Evolutionary conservation across 2,888 invertebrate genomes (phyloP).

Genomic region (Meiosimyza decipiens): DNA sequence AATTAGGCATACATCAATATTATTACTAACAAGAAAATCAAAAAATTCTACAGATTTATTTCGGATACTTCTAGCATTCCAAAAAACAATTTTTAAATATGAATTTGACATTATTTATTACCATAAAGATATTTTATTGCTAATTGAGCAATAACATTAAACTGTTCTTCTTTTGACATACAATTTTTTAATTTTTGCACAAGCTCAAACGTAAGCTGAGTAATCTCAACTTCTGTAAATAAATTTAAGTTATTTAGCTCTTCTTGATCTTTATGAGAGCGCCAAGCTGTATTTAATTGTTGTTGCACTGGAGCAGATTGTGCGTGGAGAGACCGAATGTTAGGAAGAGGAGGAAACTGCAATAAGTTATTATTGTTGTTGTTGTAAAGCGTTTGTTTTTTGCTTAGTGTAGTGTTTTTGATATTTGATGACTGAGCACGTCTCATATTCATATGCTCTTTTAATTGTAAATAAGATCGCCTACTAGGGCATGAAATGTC

Average conservation of each 20-base stretch:
- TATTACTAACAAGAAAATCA: conserved; percentile 25
- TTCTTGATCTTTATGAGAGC: background rate
- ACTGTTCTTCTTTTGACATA: background rate
- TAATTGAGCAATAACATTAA: conserved; percentile 31
- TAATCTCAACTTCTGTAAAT: no score
- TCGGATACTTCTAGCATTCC: conserved; percentile 31
- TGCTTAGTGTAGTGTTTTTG: background rate
- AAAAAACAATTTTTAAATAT: conserved; percentile 21
- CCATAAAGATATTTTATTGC: conserved; percentile 22
- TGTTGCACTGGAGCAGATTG: background rate
- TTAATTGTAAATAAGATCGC: conserved; percentile 30
- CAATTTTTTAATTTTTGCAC: no score
- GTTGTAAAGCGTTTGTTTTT: no score
- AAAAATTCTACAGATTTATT: conserved; percentile 30
- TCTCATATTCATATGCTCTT: conserved; percentile 13
- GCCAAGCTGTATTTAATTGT: background rate
- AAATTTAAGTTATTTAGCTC: background rate
- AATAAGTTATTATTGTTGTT: background rate
- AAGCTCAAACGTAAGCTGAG: no score
- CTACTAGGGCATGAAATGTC: conserved; percentile 35
- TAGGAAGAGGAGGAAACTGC: background rate
- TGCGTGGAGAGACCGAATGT: background rate
- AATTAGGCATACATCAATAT: conserved; percentile 19
- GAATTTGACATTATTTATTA: background rate
- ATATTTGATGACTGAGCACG: background rate